Percentiles rank a stretch among this genome's conserved stretches.
phyloP scores from a whole-genome alignment of 2,113 vertebrate genomes.

The Nothoprocta pentlandii region DNA sequence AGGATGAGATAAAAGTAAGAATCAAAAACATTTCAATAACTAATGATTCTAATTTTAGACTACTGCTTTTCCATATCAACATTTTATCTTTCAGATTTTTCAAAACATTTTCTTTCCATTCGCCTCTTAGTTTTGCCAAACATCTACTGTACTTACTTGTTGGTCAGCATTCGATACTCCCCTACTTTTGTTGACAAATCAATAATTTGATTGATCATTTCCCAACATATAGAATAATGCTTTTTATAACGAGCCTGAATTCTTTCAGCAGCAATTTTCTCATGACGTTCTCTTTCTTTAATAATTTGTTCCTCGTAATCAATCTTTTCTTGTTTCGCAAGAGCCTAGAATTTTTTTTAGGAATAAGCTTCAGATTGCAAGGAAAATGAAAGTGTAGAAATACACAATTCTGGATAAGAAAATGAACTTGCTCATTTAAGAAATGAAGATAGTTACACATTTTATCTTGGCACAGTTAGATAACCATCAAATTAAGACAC shows the following conservation, averaged over 20 bases:
- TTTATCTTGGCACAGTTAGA: background rate
- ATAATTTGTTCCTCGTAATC: slow-evolving; percentile 80
- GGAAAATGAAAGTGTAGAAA: background rate
- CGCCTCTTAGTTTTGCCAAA: background rate
- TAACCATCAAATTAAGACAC: background rate
- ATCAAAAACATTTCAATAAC: background rate
- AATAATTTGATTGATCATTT: slow-evolving; percentile 85
- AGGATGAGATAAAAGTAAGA: background rate
- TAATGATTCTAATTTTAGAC: background rate
- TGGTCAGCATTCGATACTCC: slow-evolving; percentile 87
- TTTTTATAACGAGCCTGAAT: slow-evolving; percentile 80
- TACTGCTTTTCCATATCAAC: background rate
- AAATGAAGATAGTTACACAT: background rate
- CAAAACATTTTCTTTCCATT: background rate
- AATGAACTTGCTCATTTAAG: background rate
- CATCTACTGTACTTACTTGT: slow-evolving; percentile 82
- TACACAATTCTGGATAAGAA: background rate
- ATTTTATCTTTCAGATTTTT: background rate
- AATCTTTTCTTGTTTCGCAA: slow-evolving; percentile 84
- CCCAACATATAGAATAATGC: slow-evolving; percentile 83
- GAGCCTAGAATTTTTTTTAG: slow-evolving; percentile 77
- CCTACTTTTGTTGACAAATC: slow-evolving; percentile 88
- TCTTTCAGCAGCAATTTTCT: slow-evolving; percentile 81
- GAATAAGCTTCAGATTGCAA: background rate
- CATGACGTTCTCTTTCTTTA: slow-evolving; percentile 80